Evolutionary conservation across 1,140 invertebrate genomes (phyloP).

Genomic region (Lepidurus packardi): DNA sequence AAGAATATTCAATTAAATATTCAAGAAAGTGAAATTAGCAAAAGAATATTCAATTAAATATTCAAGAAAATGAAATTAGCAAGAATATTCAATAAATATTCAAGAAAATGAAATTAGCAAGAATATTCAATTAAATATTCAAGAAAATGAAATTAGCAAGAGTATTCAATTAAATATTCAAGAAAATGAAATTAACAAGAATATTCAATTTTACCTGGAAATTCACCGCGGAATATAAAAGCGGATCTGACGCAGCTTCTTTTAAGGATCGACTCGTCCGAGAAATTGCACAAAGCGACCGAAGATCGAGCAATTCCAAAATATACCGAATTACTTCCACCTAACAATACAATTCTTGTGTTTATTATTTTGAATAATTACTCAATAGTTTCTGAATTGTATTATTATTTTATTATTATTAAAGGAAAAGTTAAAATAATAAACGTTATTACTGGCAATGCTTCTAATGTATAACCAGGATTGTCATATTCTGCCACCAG

Average conservation of each 20-base stretch:
- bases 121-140: constrained; percentile 39
- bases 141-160: constrained; percentile 28
- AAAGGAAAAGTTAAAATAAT: constrained; percentile 6
- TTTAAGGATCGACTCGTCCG: constrained; percentile 69
- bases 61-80: too few relatives aligned
- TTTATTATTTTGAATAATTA: background rate
- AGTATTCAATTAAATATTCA: constrained; percentile 39
- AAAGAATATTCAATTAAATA: constrained; percentile 38
- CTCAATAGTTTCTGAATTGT: background rate
- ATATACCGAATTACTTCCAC: constrained; percentile 66
- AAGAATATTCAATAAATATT: constrained; percentile 37
- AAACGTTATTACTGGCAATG: constrained; percentile 39
- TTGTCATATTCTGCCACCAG: constrained; percentile 32
- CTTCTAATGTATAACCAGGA: constrained; percentile 38
- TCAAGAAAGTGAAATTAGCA: too few relatives aligned
- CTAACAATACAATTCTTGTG: constrained; percentile 46
- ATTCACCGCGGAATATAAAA: constrained; percentile 71
- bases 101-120: constrained; percentile 30
- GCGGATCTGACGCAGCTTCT: constrained; percentile 63
- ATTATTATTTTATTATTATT: background rate
- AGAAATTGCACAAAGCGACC: constrained; percentile 65
- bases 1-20: constrained; percentile 38
- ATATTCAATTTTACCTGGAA: constrained; percentile 55
- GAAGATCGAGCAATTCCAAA: constrained; percentile 68
- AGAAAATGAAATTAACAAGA: constrained; percentile 26